Evolutionary conservation across 1,140 invertebrate species (phyloP), one percentile per base, ranked within the genome.

Genomic region (Yoshiicerus persimilis): DNA sequence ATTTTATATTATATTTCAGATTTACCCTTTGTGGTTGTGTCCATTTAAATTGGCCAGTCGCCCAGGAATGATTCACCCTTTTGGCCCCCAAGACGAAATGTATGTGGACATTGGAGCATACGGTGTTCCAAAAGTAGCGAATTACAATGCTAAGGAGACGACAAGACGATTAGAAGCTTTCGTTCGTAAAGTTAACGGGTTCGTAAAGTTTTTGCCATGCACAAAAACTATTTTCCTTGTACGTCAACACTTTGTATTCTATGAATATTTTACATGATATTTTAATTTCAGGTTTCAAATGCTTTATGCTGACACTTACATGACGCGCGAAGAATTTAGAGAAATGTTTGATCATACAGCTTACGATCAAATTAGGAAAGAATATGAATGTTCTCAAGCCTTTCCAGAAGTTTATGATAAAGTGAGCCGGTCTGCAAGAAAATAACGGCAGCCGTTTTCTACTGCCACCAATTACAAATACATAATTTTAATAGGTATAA

Each of bases 361-460:
- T 0, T 97, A 97, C 91, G 96, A 97, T 89, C 94, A 93, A 91
- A 92, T 97, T 87, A 92, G 96, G 83, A 92, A 93, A 9, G 92
- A 93, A 34, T 92, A 95, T 5, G 88, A 94, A 36, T 96, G 96
- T 92, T 92, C 94, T 89, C 93, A 94, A 25, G 96, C 96, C 0
- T 97, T 97, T 91, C 96, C 96, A 0, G 95, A 96, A 91, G 94
- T 97, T 2, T 97, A 97, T 91, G 96, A 96, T 47, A 97, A 97
- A 93, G 95, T 97, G 32, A 96, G 94, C 89, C 94, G 94, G 88
- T 92, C 92, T 91, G 96, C 94, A 34, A 92, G 96, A 10, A 80
- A 80, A 80, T 80, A 36, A 80, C 32, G 16, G 0, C 10, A 1
- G 75, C 27, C 11, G 23, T 27, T 16, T 70, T n/a, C 27, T 25